A percentile compares a stretch with the other conserved stretches of the same genome.
These are phyloP conservation scores for Poeciliopsis gracilis DNA, from an alignment of 2,797 vertebrate species.

Conservation along the genomic window DNA sequence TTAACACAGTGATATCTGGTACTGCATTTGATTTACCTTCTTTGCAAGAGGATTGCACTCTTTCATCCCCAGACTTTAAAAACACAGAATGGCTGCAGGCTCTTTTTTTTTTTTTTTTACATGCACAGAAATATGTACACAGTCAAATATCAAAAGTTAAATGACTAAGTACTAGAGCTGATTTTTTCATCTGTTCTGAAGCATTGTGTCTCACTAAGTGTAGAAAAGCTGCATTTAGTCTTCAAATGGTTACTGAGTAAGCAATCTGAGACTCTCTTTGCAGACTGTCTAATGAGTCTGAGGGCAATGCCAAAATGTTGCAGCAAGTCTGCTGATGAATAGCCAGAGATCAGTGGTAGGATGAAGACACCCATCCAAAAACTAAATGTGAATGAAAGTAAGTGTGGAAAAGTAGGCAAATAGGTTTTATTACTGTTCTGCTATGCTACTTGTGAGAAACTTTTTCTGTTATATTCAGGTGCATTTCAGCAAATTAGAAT, in stretches of 20 bases:
- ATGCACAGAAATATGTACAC: not conserved
- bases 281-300: not conserved
- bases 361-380: not conserved
- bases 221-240: not conserved
- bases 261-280: not conserved
- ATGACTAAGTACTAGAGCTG: not conserved
- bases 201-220: not conserved
- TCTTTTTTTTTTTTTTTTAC: not conserved
- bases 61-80: not conserved
- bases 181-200: not conserved
- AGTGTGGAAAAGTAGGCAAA: not conserved
- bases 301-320: not conserved
- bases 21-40: not conserved
- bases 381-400: not conserved
- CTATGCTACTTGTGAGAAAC: not conserved
- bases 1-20: not conserved
- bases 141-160: not conserved
- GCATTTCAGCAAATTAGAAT: not conserved
- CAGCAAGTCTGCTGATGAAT: not conserved
- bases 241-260: not conserved
- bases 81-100: not conserved
- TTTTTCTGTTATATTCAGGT: not conserved
- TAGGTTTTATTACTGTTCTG: not conserved
- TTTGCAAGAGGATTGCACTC: not conserved
- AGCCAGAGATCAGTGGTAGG: not conserved